These are phyloP conservation scores for Drosophila trichaetosa DNA, from an alignment of 2,888 invertebrate species.

Conservation along the genomic window DNA sequence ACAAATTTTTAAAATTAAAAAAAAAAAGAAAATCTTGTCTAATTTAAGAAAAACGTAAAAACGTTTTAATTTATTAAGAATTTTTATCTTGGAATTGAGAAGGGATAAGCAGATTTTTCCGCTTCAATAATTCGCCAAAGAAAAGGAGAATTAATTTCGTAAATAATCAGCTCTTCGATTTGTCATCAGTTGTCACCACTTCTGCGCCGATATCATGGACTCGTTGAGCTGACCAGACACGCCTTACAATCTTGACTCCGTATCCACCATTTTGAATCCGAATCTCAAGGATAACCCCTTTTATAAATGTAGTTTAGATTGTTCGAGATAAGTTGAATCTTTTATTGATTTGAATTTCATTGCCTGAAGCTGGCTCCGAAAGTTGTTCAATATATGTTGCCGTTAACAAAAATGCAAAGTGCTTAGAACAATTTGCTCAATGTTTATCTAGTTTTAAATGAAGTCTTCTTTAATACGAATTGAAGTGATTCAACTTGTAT, in stretches of 20 bases:
- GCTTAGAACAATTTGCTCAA: background rate
- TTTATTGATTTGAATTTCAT: conserved; percentile 2
- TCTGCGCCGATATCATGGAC: background rate
- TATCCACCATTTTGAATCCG: background rate
- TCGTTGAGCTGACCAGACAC: background rate
- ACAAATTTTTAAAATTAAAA: too few relatives aligned
- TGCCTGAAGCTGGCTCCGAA: background rate
- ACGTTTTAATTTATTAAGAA: background rate
- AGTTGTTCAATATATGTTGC: background rate
- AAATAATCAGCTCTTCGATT: background rate
- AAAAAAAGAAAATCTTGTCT: background rate
- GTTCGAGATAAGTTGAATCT: background rate
- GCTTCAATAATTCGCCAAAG: background rate
- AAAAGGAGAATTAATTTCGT: background rate
- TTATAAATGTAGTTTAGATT: background rate
- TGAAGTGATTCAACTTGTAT: background rate
- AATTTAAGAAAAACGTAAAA: background rate
- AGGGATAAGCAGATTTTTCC: too few relatives aligned
- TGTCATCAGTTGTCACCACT: background rate
- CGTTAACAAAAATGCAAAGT: background rate
- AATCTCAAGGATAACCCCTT: background rate
- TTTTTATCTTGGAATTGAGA: background rate
- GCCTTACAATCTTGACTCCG: background rate
- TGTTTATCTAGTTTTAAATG: background rate
- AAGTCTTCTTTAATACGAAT: background rate